Base-by-base conservation (phyloP, 2,113 vertebrate species). In the Toxostoma redivivum region DNA sequence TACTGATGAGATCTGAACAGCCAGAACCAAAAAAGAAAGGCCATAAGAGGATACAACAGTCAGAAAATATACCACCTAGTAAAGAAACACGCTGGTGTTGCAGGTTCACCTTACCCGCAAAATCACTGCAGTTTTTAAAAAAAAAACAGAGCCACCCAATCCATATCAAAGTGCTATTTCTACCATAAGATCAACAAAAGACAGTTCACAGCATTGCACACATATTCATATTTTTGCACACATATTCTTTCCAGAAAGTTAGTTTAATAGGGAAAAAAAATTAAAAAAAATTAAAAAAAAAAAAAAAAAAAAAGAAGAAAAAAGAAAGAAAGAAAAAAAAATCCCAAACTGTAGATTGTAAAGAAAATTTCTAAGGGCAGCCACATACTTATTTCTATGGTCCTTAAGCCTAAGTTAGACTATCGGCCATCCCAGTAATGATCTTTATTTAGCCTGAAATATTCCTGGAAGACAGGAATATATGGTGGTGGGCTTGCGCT, bases 231-330 rank as follows among this genome's bases (percentile, higher is more conserved):
- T 57, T 67, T 42, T 20, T 60, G 17, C 13, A 91, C 33, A 64
- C 21, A 72, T 18, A 57, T 16, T 64, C 44, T 42, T n/a, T 73
- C 11, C 48, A 82, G 54, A 74, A 69, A 37, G 9, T 57, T 31
- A 66, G 7, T 24, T 11, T 27, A 54, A 58, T 12, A 28, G 17
- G 5, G 1, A 4, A 37, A 8, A 20, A 25, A 7, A 7, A 48
- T n/a, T n/a, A 50, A 25, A 11, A 47, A 50, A 50, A 24, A 7
- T n/a, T n/a, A 27, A 51, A 27, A 15, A 6, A 4, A 30, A 10
- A 23, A 16, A 9, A 15, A 8, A 23, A 11, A 12, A 8, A 5
- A 22, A 33, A 21, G 23, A 16, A 6, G 1, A 2, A 37, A 6
- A 16, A 21, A 11, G 5, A 53, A 53, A n/a, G n/a, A n/a, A 2